Evolutionary conservation across 92 coral and sea anemone genomes (phyloP).

Genomic region (Pocillopora meandrina): DNA sequence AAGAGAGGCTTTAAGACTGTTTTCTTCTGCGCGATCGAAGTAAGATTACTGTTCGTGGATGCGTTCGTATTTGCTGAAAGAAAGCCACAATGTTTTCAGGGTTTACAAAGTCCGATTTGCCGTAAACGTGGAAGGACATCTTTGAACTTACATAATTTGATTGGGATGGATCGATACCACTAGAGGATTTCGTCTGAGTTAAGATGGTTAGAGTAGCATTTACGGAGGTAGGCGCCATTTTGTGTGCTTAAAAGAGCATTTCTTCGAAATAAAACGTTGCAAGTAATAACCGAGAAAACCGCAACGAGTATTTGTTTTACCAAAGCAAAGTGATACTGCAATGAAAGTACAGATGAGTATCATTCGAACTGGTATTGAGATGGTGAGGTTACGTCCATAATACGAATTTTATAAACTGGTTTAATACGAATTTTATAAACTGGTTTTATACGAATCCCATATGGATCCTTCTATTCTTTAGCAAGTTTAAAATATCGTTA

Average conservation of each 20-base stretch:
- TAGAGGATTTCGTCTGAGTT: not conserved
- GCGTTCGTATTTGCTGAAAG: no score
- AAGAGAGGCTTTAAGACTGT: not conserved
- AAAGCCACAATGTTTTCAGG: no score
- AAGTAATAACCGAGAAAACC: no score
- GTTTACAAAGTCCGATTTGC: not conserved
- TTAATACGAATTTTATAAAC: not conserved
- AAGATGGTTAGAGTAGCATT: not conserved
- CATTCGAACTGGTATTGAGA: no score
- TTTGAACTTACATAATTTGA: conserved; percentile 9
- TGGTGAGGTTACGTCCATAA: no score
- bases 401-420: no score
- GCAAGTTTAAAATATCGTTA: not conserved
- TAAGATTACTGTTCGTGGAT: no score
- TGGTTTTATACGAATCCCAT: not conserved
- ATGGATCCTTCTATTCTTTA: conserved; percentile 2
- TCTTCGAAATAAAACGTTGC: no score
- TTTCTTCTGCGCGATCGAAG: conserved; percentile 1
- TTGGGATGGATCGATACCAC: not conserved
- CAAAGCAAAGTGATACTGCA: no score
- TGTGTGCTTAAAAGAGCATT: no score
- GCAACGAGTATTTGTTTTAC: no score
- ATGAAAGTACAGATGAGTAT: no score
- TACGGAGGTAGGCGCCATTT: not conserved
- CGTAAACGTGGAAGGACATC: conserved; percentile 4